Evolutionary conservation across 2,113 vertebrate species (phyloP).

Genomic region (Ptyas mucosa): DNA sequence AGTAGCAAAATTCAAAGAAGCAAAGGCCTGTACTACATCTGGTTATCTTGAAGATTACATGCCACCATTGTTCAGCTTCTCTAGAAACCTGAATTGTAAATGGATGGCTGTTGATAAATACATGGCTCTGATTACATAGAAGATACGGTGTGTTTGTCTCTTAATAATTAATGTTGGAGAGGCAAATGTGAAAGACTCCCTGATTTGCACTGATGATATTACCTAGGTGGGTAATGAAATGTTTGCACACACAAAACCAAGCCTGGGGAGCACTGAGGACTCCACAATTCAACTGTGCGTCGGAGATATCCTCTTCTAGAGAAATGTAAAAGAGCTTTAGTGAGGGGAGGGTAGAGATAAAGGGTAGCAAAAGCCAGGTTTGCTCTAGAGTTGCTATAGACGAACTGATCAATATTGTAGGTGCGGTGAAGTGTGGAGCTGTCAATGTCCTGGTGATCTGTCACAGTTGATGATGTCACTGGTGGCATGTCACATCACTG

Average conservation of each 20-base stretch:
- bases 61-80: not conserved
- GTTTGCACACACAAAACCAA: slow-evolving; percentile 55
- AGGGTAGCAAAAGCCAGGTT: not conserved
- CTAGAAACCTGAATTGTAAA: not conserved
- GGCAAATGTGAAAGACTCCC: slow-evolving; percentile 32
- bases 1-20: not conserved
- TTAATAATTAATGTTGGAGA: not conserved
- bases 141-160: not conserved
- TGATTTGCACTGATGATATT: slow-evolving; percentile 61
- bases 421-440: not conserved
- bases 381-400: not conserved
- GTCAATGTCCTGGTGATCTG: not conserved
- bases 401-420: not conserved
- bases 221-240: slow-evolving; percentile 68
- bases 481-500: not conserved
- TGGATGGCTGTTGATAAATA: slow-evolving; percentile 59
- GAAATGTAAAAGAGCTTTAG: not conserved
- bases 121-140: slow-evolving; percentile 57
- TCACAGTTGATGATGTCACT: not conserved
- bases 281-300: not conserved
- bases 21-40: not conserved
- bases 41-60: not conserved
- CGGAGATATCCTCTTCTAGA: not conserved
- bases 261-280: not conserved
- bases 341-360: not conserved